Conservation (phyloP, 2,797 vertebrate species). For the Bovichtus diacanthus region DNA sequence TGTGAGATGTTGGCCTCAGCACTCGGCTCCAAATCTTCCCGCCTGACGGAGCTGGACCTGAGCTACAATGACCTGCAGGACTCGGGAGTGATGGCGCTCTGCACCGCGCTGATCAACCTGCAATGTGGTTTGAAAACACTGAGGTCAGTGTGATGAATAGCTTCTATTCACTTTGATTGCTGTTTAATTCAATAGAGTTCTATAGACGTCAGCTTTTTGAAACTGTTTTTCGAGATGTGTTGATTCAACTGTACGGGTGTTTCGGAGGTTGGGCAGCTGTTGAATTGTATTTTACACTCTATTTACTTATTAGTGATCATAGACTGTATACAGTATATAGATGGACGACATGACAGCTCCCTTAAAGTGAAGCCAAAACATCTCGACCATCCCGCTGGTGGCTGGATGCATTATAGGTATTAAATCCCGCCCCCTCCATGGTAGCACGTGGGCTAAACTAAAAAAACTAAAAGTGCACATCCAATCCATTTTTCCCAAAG, state of each 20-base stretch:
- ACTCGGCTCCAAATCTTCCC: slow-evolving; percentile 29
- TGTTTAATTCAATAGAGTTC: not conserved
- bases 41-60: slow-evolving; percentile 49
- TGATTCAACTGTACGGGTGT: not conserved
- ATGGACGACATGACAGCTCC: too few relatives aligned
- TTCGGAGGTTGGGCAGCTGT: not conserved
- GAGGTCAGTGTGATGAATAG: slow-evolving; percentile 22
- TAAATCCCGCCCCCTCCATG: too few relatives aligned
- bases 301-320: too few relatives aligned
- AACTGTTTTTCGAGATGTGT: not conserved
- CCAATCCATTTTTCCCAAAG: too few relatives aligned
- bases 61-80: slow-evolving; percentile 46
- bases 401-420: too few relatives aligned
- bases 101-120: slow-evolving; percentile 26
- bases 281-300: too few relatives aligned
- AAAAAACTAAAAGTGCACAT: too few relatives aligned
- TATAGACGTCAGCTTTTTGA: not conserved
- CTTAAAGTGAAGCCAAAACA: too few relatives aligned
- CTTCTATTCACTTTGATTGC: not conserved
- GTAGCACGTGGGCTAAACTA: too few relatives aligned
- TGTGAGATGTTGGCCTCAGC: slow-evolving; percentile 35
- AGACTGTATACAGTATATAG: too few relatives aligned
- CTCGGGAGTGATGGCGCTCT: slow-evolving; percentile 33
- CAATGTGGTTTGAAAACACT: slow-evolving; percentile 33
- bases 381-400: too few relatives aligned